Percentiles rank a stretch among this genome's conserved stretches.
Conservation (phyloP, 1,140 invertebrate genomes). For the Diabrotica virgifera region DNA sequence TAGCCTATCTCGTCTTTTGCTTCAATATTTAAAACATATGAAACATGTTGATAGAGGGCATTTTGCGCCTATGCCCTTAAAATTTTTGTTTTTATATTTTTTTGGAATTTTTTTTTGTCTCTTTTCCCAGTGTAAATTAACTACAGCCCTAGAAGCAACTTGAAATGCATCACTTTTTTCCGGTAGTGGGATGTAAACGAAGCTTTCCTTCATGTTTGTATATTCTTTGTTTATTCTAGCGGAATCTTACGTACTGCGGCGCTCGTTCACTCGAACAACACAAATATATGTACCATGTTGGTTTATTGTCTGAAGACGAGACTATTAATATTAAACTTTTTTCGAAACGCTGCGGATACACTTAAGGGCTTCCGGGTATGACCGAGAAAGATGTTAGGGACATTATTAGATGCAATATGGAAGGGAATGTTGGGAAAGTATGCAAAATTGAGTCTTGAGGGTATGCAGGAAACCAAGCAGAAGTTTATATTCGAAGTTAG, state of each 20-base stretch:
- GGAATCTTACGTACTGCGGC: not conserved
- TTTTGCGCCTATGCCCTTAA: too few relatives aligned
- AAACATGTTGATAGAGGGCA: too few relatives aligned
- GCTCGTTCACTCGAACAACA: not conserved
- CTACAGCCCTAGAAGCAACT: too few relatives aligned
- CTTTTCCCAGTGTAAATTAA: too few relatives aligned
- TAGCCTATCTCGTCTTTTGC: too few relatives aligned
- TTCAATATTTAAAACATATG: too few relatives aligned
- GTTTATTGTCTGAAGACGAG: not conserved
- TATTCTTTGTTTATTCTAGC: constrained; percentile 2
- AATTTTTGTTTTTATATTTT: too few relatives aligned
- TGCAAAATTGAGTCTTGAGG: not conserved
- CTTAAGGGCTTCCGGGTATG: not conserved
- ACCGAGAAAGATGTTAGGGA: not conserved
- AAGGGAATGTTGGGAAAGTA: not conserved
- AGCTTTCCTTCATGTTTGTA: not conserved
- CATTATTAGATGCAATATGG: not conserved
- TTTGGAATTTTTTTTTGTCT: too few relatives aligned
- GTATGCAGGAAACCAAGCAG: not conserved
- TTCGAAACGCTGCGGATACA: constrained; percentile 1
- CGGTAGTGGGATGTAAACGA: not conserved
- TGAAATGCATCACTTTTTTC: not conserved
- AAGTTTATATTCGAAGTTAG: not conserved
- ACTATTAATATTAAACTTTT: constrained; percentile 1
- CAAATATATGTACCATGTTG: not conserved